Percentiles rank a stretch among this genome's conserved stretches.
Evolutionary conservation across 2,113 vertebrate species (phyloP).

Genomic region (Nesoenas mayeri): DNA sequence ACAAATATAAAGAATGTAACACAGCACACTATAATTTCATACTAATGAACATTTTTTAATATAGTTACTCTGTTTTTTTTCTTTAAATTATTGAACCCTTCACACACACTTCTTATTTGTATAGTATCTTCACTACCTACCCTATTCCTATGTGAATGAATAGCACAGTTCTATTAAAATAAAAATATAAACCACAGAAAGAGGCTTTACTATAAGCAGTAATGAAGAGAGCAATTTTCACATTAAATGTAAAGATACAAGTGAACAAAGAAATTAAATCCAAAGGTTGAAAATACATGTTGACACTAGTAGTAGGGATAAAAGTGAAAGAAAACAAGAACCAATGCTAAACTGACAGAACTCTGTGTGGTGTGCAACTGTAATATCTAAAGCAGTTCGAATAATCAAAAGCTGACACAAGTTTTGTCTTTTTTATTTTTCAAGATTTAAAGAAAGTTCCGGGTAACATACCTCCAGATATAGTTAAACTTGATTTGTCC

Average conservation of each 20-base stretch:
- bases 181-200: not conserved
- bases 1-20: not conserved
- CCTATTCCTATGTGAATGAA: not conserved
- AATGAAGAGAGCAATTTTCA: not conserved
- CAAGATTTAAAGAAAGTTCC: slow-evolving; percentile 90
- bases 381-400: not conserved
- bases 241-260: not conserved
- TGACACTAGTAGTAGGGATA: not conserved
- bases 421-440: slow-evolving; percentile 36
- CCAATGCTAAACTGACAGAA: not conserved
- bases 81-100: not conserved
- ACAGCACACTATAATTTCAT: not conserved
- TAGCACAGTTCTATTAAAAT: not conserved
- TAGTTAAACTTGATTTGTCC: slow-evolving; percentile 91
- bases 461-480: slow-evolving; percentile 85
- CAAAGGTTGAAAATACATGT: not conserved
- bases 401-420: not conserved
- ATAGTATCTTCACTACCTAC: not conserved
- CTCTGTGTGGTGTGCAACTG: not conserved
- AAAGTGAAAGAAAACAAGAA: not conserved
- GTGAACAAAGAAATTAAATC: not conserved
- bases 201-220: not conserved
- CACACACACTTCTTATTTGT: not conserved
- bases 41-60: not conserved
- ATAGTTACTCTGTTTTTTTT: not conserved